These are phyloP conservation scores for Heliconius himera DNA, from an alignment of 1,140 invertebrate genomes.

Conservation along the genomic window DNA sequence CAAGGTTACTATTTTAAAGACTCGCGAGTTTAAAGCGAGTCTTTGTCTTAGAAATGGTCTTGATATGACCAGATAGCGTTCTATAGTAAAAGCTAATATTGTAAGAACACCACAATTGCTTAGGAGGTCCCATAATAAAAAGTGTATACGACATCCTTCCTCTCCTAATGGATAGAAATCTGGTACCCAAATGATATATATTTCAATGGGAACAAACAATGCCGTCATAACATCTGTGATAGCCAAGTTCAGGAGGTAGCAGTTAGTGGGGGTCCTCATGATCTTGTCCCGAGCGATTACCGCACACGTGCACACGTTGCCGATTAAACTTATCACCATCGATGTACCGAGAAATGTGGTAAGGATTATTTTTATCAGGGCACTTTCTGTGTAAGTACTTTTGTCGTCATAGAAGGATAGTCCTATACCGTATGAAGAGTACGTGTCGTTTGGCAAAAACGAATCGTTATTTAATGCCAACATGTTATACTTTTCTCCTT, in stretches of 20 bases:
- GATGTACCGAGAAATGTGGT: slow-evolving; percentile 90
- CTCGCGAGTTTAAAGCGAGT: slow-evolving; percentile 89
- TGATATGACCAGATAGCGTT: slow-evolving; percentile 90
- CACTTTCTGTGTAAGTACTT: slow-evolving; percentile 79
- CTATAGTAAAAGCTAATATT: slow-evolving; percentile 90
- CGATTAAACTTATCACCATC: slow-evolving; percentile 91
- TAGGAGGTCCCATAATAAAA: slow-evolving; percentile 92
- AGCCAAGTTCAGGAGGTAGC: slow-evolving; percentile 95
- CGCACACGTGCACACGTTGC: slow-evolving; percentile 96
- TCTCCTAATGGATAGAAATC: slow-evolving; percentile 94
- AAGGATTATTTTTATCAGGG: slow-evolving; percentile 88
- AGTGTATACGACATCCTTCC: slow-evolving; percentile 91
- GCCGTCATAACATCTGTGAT: slow-evolving; percentile 94
- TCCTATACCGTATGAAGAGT: slow-evolving; percentile 39
- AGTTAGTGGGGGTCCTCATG: slow-evolving; percentile 96
- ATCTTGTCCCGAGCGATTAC: slow-evolving; percentile 94
- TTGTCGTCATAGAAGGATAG: slow-evolving; percentile 44
- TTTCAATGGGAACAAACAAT: slow-evolving; percentile 90
- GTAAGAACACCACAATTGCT: slow-evolving; percentile 96
- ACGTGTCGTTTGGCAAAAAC: background rate
- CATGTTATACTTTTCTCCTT: slow-evolving; percentile 13
- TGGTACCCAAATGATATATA: slow-evolving; percentile 92
- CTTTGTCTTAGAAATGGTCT: slow-evolving; percentile 89
- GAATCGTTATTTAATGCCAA: slow-evolving; percentile 21
- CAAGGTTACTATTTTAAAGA: slow-evolving; percentile 86